phyloP scores from a whole-genome alignment of 2,888 invertebrate species.

The Sussaba pulchella region DNA sequence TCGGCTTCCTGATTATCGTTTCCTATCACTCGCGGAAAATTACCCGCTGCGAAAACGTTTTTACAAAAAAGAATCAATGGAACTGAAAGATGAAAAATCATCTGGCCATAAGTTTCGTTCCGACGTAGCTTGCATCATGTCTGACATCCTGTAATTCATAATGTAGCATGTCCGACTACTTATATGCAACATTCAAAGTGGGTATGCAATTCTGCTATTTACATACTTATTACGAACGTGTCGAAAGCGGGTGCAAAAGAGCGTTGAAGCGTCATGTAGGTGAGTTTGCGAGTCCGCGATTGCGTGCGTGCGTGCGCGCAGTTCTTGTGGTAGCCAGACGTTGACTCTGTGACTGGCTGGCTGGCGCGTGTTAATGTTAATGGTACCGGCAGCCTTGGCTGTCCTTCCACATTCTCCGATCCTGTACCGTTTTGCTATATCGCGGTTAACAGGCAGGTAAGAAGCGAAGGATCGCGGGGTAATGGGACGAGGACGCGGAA shows the following conservation, averaged over 20 bases:
- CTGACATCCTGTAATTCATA: too few species aligned
- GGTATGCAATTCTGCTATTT: slow-evolving; percentile 69
- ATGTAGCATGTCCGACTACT: slow-evolving; percentile 8
- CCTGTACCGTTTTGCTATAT: slow-evolving; percentile 81
- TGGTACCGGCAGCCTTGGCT: slow-evolving; percentile 78
- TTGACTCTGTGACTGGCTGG: slow-evolving; percentile 39
- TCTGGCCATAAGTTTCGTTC: slow-evolving; percentile 13
- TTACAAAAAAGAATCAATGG: neutral
- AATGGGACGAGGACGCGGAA: slow-evolving; percentile 71
- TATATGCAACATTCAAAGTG: neutral
- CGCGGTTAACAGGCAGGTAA: slow-evolving; percentile 79
- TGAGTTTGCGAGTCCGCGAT: too few species aligned
- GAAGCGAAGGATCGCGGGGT: slow-evolving; percentile 77
- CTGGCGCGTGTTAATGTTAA: slow-evolving; percentile 79
- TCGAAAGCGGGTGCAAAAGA: slow-evolving; percentile 70
- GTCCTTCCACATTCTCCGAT: slow-evolving; percentile 80
- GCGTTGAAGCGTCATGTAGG: slow-evolving; percentile 64
- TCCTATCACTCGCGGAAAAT: slow-evolving; percentile 50
- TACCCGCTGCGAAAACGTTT: slow-evolving; percentile 34
- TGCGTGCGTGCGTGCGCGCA: slow-evolving; percentile 40
- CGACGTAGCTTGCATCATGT: slow-evolving; percentile 12
- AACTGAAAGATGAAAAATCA: slow-evolving; percentile 25
- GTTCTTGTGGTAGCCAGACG: slow-evolving; percentile 44
- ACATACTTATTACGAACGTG: slow-evolving; percentile 75
- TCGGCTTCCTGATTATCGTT: slow-evolving; percentile 36